These are phyloP conservation scores for Xenopus tropicalis DNA, from an alignment of 2,113 vertebrate species.

Conservation along the genomic window UCB_Xtro_10.0 CM004445.2:34331001-34331500, in stretches of 20 bases:
- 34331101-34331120: no score
- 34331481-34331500: conserved; percentile 17
- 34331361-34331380: conserved; percentile 37
- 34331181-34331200: conserved; percentile 30
- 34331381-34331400: conserved; percentile 28
- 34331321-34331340: conserved; percentile 40
- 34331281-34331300: conserved; percentile 44
- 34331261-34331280: conserved; percentile 45
- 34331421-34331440: conserved; percentile 25
- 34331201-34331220: conserved; percentile 44
- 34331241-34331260: conserved; percentile 43
- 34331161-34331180: conserved; percentile 34
- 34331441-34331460: conserved; percentile 30
- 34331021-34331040: no score
- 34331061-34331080: no score
- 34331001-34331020: no score
- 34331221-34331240: conserved; percentile 43
- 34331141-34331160: conserved; percentile 14
- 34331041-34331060: no score
- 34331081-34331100: no score
- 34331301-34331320: conserved; percentile 45
- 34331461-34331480: neutral
- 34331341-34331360: conserved; percentile 44
- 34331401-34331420: conserved; percentile 39
- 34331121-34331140: conserved; percentile 16